Conservation (phyloP, 1,140 invertebrate genomes). For the Drosophila lacteicornis region DNA sequence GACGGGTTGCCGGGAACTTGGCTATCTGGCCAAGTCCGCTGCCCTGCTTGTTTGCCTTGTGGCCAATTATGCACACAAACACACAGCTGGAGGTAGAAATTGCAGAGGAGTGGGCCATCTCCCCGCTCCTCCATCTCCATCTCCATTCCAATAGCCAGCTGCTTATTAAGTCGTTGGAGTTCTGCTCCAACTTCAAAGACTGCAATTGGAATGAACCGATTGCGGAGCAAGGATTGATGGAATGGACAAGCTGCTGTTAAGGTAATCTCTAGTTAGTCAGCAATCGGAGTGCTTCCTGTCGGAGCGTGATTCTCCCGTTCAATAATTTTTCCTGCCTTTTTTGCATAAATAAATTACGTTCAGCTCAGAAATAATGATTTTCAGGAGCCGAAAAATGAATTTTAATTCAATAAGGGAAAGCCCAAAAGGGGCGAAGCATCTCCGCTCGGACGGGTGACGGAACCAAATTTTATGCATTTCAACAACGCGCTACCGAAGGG, state of each 20-base stretch:
- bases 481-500: constrained; percentile 47
- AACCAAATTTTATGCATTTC: constrained; percentile 66
- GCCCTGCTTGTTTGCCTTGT: constrained; percentile 49
- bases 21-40: constrained; percentile 27
- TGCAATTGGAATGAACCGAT: constrained; percentile 46
- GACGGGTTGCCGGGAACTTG: constrained; percentile 50
- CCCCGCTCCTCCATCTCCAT: background rate
- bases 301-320: constrained; percentile 18
- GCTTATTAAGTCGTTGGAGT: constrained; percentile 74
- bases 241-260: constrained; percentile 43
- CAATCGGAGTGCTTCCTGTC: constrained; percentile 44
- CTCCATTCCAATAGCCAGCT: constrained; percentile 33
- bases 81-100: constrained; percentile 61
- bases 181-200: constrained; percentile 61
- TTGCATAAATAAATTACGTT: constrained; percentile 51
- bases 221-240: constrained; percentile 28
- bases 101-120: constrained; percentile 28
- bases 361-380: constrained; percentile 35
- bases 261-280: constrained; percentile 44
- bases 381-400: constrained; percentile 60
- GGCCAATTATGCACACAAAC: constrained; percentile 61
- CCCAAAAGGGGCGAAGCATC: constrained; percentile 31
- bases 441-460: constrained; percentile 49
- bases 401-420: constrained; percentile 54
- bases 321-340: constrained; percentile 43